phyloP scores from a whole-genome alignment of 2,113 vertebrate species.

The human region GRCh38 chr2:212532501-212533000 shows the following conservation, averaged over 20 bases:
- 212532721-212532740: not conserved
- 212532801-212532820: not conserved
- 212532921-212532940: not conserved
- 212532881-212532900: not conserved
- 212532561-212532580: not conserved
- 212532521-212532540: not conserved
- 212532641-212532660: not conserved
- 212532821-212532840: constrained; percentile 38
- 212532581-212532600: not conserved
- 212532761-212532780: not conserved
- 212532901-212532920: not conserved
- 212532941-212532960: not conserved
- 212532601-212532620: not conserved
- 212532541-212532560: not conserved
- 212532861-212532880: not conserved
- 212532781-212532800: constrained; percentile 67
- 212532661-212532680: not conserved
- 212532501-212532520: not conserved
- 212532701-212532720: not conserved
- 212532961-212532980: not conserved
- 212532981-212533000: constrained; percentile 17
- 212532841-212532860: not conserved
- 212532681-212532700: not conserved
- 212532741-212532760: not conserved
- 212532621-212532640: not conserved